Conservation (phyloP, 2,888 invertebrate species). For the Drosophila ezoana region DNA sequence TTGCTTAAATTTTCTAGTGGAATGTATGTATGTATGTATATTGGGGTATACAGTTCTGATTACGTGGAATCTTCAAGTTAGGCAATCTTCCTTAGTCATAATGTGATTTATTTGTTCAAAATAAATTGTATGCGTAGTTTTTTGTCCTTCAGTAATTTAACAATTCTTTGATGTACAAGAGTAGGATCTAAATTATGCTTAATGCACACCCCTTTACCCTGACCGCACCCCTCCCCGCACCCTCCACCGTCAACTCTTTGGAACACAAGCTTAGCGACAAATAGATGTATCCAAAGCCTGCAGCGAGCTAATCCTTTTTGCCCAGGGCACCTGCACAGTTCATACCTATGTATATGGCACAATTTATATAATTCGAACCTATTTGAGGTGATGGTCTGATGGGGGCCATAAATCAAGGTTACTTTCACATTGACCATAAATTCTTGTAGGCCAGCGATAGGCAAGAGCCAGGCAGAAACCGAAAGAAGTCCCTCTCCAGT, state of each 20-base stretch:
- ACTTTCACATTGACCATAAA: constrained; percentile 59
- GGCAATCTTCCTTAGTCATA: neutral
- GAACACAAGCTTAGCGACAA: constrained; percentile 35
- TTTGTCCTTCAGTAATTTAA: constrained; percentile 31
- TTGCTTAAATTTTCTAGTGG: no score
- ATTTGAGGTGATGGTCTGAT: constrained; percentile 55
- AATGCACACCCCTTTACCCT: neutral
- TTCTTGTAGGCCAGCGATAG: constrained; percentile 37
- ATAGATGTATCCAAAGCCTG: constrained; percentile 28
- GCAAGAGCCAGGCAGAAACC: constrained; percentile 12
- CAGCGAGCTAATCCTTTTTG: constrained; percentile 41
- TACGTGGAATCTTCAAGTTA: neutral
- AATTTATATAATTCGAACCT: constrained; percentile 75
- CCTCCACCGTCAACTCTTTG: constrained; percentile 1
- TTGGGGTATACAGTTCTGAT: no score
- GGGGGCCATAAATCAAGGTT: constrained; percentile 68
- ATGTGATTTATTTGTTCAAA: constrained; percentile 1
- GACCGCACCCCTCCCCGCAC: no score
- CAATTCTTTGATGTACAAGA: constrained; percentile 28
- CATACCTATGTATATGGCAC: constrained; percentile 50
- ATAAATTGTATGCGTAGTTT: neutral
- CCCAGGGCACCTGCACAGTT: constrained; percentile 13
- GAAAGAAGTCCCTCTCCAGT: constrained; percentile 23
- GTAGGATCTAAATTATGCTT: neutral
- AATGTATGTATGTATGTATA: no score